These are phyloP conservation scores for Nymphalis io DNA, from an alignment of 1,140 invertebrate species.

Conservation along the genomic window DNA sequence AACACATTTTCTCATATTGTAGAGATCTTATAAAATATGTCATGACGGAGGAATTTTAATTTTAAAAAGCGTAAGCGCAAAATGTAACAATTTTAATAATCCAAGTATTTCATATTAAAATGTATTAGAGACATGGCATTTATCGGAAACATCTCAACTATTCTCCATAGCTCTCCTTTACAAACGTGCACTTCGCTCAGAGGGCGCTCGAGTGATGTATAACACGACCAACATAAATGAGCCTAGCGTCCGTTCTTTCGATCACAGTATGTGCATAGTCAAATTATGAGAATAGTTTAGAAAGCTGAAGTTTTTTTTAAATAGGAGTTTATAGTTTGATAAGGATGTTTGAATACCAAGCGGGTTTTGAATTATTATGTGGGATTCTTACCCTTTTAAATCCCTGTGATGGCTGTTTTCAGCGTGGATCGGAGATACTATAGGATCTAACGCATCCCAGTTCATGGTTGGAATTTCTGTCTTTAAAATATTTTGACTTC, in stretches of 20 bases:
- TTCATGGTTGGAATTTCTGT: no score
- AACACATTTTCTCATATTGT: no score
- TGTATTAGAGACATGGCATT: slow-evolving; percentile 32
- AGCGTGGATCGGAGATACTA: no score
- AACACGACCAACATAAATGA: slow-evolving; percentile 14
- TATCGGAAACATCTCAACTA: slow-evolving; percentile 49
- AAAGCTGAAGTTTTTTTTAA: background rate
- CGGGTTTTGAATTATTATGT: no score
- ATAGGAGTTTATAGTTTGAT: no score
- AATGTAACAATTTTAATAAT: slow-evolving; percentile 6
- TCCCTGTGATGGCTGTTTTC: no score
- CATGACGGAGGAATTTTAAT: background rate
- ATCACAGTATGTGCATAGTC: slow-evolving; percentile 3
- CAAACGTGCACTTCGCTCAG: slow-evolving; percentile 11
- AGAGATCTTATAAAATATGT: no score
- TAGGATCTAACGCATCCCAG: no score
- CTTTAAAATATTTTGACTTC: no score
- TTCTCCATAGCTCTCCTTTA: slow-evolving; percentile 16
- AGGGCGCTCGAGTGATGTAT: slow-evolving; percentile 23
- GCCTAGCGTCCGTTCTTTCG: slow-evolving; percentile 18
- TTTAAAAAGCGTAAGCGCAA: background rate
- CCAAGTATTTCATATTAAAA: slow-evolving; percentile 22
- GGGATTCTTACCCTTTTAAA: no score
- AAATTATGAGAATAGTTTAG: background rate
- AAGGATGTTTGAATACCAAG: no score